These are phyloP conservation scores for Agrotis segetum DNA, from an alignment of 2,888 invertebrate species.

Conservation along the genomic window DNA sequence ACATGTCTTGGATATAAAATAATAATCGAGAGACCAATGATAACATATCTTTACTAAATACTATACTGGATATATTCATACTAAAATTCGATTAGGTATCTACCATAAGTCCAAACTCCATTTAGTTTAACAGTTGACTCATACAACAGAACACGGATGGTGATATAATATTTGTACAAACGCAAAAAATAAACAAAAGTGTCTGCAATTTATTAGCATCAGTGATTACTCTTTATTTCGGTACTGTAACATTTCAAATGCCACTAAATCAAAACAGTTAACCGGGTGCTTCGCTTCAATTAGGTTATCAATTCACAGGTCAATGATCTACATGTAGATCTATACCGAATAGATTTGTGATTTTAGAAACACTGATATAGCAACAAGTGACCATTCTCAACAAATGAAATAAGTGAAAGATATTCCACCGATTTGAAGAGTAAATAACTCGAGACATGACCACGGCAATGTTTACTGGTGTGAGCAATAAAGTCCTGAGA, in stretches of 20 bases:
- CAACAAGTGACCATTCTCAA: neutral
- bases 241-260: constrained; percentile 8
- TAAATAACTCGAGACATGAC: constrained; percentile 68
- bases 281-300: neutral
- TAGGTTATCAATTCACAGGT: constrained; percentile 1
- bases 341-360: neutral
- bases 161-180: constrained; percentile 60
- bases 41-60: constrained; percentile 38
- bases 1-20: constrained; percentile 13
- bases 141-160: constrained; percentile 54
- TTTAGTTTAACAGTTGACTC: constrained; percentile 39
- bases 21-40: constrained; percentile 12
- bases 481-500: constrained; percentile 64
- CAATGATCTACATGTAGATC: constrained; percentile 5
- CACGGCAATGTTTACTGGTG: constrained; percentile 69
- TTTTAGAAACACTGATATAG: neutral
- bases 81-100: constrained; percentile 39
- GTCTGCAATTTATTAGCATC: neutral
- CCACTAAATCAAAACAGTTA: constrained; percentile 11
- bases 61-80: constrained; percentile 6
- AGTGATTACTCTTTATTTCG: neutral
- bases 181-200: constrained; percentile 21
- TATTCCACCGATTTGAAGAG: neutral
- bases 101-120: constrained; percentile 45
- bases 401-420: constrained; percentile 4